Base-by-base conservation (phyloP, 2,888 invertebrate species). In the Microplitis manilae region DNA sequence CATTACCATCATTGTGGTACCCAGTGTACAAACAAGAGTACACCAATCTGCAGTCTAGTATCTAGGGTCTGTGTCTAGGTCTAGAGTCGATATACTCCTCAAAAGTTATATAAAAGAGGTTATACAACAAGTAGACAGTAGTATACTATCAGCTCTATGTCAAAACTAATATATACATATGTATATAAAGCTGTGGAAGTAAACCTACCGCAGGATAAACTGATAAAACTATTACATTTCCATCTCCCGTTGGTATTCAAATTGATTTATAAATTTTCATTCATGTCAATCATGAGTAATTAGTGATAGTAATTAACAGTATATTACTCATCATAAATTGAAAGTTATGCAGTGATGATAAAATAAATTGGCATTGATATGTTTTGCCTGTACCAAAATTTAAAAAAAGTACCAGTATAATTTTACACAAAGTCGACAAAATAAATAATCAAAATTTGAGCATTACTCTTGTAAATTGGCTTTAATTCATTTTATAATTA, bases 1-100 rank as follows among this genome's bases (percentile, higher is more conserved):
- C 59, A 73, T 77, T 73, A 73, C 68, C 70, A 69, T 70, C 68
- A 77, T 20, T 68, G 68, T 68, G 40, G 62, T 68, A 60, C 38
- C 50, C 41, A 61, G 64, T 65, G 20, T 73, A 62, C 50, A 77
- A 75, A 39, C 41, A 50, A 50, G 50, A 50, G 50, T 50, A 50
- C 50, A 62, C 60, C 41, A 20, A 67, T 59, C 9, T 39, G 60
- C 50, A 67, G 38, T n/a, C 40, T 41, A 68, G 50, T 13, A 5
- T 50, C 50, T 50, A 50, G 50, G 8, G 50, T 50, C 30, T 9
- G 50, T 13, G 50, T 50, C 50, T 50, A 50, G 8, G 13, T 13
- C 50, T 50, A 50, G 8, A 8, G 8, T 50, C 50, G 8, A 50
- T 13, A 50, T 50, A 50, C 8, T 13, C 8, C 13, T 50, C 50